Evolutionary conservation across 1,140 invertebrate genomes (phyloP), one percentile per base, ranked within the genome.

Genomic region (Ostrea denselamellosa): DNA sequence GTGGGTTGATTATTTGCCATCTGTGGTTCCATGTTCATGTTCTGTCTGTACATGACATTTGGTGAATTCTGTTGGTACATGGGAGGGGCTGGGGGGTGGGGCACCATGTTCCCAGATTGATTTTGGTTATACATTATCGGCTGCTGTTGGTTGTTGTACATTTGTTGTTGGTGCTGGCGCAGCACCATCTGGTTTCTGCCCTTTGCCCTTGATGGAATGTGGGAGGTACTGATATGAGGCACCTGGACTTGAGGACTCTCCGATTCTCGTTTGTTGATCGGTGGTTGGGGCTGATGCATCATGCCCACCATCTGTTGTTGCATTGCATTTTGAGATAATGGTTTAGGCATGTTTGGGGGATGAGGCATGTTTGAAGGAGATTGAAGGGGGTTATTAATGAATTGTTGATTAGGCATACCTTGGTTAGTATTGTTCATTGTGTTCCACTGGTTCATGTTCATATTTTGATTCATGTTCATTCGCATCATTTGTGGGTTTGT

Each of bases 181-280:
- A 90, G 89, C 44, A 91, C 89, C 83, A 91, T 87, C 54, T 91
- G 91, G 54, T 90, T 90, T 65, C 91, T 88, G 71, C 93, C 92
- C 86, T 94, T 94, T n/a, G 92, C 92, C 71, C 92, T 90, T n/a
- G 94, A 90, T 85, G 94, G 93, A 54, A 94, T 93, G 86, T 94
- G 93, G 53, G 94, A 94, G 88, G 94, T 93, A 86, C 93, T 94
- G 28, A 94, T 94, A 88, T 93, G 93, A n/a, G 94, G 94, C 17
- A 94, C 94, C 85, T 94, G 94, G 22, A 94, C 93, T 90, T 93
- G 92, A 0, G 94, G 94, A 88, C 92, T 93, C 12, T 92, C 86
- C 8, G 93, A 89, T 87, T 94, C 90, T 25, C 87, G 91, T 84
- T 94, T 93, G 68, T 92, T 85, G 22, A 65, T 34, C 53, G 87